Evolutionary conservation across 2,888 invertebrate genomes (phyloP).

Genomic region (Dexiosoma caninum): DNA sequence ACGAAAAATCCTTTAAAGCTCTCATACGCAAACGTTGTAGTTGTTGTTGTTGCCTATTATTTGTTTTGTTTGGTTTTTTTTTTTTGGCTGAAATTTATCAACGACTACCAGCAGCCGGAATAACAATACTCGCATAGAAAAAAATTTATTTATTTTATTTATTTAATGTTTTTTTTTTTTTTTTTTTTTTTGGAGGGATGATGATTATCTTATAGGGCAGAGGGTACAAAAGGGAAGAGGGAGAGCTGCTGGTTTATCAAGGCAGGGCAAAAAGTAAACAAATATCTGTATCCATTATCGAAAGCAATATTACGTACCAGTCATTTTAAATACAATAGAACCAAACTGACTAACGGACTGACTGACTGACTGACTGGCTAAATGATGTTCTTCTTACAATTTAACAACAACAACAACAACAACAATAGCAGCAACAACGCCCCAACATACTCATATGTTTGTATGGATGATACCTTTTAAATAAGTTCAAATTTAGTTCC

Average conservation of each 20-base stretch:
- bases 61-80: no score
- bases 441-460: neutral
- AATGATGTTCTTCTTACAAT: constrained; percentile 32
- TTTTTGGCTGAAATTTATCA: constrained; percentile 29
- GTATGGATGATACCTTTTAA: constrained; percentile 30
- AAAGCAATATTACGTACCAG: constrained; percentile 10
- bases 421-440: no score
- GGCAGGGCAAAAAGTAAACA: neutral
- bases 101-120: constrained; percentile 25
- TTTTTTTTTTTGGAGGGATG: no score
- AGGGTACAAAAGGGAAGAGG: neutral
- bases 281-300: constrained; percentile 14
- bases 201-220: neutral
- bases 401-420: no score
- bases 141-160: no score
- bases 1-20: constrained; percentile 33
- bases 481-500: constrained; percentile 48
- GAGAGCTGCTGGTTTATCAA: neutral
- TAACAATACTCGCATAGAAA: constrained; percentile 24
- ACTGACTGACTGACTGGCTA: constrained; percentile 34
- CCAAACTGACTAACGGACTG: constrained; percentile 32
- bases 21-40: constrained; percentile 29
- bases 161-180: no score
- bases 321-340: constrained; percentile 51
- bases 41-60: no score